phyloP scores from a whole-genome alignment of 2,888 invertebrate species.

The Lepidonotus clava region DNA sequence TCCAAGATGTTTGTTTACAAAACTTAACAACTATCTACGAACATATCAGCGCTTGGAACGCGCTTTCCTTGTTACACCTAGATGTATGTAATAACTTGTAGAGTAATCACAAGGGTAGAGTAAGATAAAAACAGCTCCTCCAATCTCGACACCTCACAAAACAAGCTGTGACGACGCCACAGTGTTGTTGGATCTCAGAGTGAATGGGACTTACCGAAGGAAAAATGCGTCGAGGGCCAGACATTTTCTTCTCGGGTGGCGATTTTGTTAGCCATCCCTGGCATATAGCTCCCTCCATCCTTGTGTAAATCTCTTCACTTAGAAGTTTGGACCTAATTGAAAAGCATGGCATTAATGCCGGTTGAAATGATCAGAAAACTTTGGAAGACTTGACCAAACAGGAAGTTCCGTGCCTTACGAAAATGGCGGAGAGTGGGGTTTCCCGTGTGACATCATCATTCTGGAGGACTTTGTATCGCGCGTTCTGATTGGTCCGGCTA shows the following conservation, averaged over 20 bases:
- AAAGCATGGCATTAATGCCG: constrained; percentile 51
- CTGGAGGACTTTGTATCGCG: background rate
- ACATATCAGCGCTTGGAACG: too few relatives aligned
- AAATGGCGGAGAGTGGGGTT: constrained; percentile 48
- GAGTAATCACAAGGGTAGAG: too few relatives aligned
- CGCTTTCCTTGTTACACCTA: too few relatives aligned
- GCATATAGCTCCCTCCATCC: constrained; percentile 48
- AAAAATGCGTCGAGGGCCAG: constrained; percentile 82
- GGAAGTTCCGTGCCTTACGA: constrained; percentile 26
- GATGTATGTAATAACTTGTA: too few relatives aligned
- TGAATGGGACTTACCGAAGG: constrained; percentile 92
- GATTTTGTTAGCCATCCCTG: constrained; percentile 96
- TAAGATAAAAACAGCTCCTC: too few relatives aligned
- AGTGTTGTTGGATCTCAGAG: too few relatives aligned
- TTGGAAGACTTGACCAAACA: constrained; percentile 23
- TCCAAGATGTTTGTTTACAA: too few relatives aligned
- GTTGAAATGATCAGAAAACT: constrained; percentile 8
- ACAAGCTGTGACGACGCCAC: too few relatives aligned
- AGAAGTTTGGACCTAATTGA: constrained; percentile 47
- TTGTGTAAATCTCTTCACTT: constrained; percentile 38
- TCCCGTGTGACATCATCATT: constrained; percentile 34
- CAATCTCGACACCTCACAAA: too few relatives aligned
- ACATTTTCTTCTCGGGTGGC: constrained; percentile 90
- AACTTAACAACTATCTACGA: too few relatives aligned
- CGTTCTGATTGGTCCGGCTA: constrained; percentile 37